Conservation (phyloP, 2,797 vertebrate genomes). For the Cyclopterus lumpus region DNA sequence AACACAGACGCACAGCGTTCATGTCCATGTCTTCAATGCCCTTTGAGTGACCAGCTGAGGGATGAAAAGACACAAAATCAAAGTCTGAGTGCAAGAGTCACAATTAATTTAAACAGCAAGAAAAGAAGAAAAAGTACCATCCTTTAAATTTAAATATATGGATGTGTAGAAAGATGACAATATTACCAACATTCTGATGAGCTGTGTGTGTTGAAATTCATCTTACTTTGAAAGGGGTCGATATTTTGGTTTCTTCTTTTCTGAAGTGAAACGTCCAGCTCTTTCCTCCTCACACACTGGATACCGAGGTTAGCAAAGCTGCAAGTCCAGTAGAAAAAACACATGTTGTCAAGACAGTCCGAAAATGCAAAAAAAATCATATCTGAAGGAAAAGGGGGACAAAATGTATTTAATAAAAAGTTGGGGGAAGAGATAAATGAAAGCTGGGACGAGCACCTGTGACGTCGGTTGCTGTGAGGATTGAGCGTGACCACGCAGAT, state of each 20-base stretch:
- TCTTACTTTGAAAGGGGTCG: conserved; percentile 93
- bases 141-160: neutral
- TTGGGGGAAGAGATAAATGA: neutral
- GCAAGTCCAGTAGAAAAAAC: conserved; percentile 8
- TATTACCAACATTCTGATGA: neutral
- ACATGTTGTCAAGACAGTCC: neutral
- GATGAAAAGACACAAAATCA: conserved; percentile 6
- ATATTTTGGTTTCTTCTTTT: conserved; percentile 90
- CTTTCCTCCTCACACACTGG: conserved; percentile 94
- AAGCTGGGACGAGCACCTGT: conserved; percentile 82
- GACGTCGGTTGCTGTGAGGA: conserved; percentile 83
- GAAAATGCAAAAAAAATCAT: neutral
- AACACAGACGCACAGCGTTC: conserved; percentile 95
- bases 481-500: conserved; percentile 88
- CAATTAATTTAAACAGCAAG: neutral
- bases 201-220: neutral
- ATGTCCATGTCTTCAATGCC: conserved; percentile 97
- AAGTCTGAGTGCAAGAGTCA: neutral
- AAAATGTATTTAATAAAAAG: neutral
- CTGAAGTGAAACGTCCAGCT: conserved; percentile 89
- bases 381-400: neutral
- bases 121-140: neutral
- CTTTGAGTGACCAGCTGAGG: conserved; percentile 89
- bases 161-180: neutral
- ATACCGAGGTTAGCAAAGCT: conserved; percentile 96